These are phyloP conservation scores for Parapsyche elsis DNA, from an alignment of 1,140 invertebrate genomes.

Conservation along the genomic window DNA sequence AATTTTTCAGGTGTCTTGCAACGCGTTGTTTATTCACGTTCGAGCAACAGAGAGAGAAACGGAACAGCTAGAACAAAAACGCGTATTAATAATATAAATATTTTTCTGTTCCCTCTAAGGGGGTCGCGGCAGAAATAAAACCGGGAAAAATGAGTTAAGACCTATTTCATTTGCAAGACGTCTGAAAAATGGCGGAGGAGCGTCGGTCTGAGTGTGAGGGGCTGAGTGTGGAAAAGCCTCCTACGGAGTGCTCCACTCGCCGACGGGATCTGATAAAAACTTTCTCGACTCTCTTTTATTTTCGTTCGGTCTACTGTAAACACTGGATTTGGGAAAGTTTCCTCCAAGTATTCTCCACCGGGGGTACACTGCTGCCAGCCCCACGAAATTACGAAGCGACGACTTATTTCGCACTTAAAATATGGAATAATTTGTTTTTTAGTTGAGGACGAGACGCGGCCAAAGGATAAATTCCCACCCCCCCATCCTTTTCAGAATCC, in stretches of 20 bases:
- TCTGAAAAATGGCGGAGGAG: constrained; percentile 47
- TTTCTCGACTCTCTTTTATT: constrained; percentile 53
- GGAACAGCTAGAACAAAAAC: constrained; percentile 1
- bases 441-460: not conserved
- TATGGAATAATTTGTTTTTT: constrained; percentile 33
- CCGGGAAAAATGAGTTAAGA: constrained; percentile 53
- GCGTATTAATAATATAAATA: constrained; percentile 17
- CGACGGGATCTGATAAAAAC: constrained; percentile 54
- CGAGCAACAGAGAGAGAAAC: constrained; percentile 15
- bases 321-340: constrained; percentile 53
- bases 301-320: constrained; percentile 53
- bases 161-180: constrained; percentile 55
- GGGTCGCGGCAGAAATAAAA: constrained; percentile 2
- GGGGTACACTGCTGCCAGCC: not conserved
- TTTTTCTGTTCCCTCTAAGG: not conserved
- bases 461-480: constrained; percentile 9
- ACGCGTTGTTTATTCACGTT: constrained; percentile 51
- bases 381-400: not conserved
- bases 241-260: constrained; percentile 41
- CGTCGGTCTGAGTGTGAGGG: not conserved
- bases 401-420: constrained; percentile 32
- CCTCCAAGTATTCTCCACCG: not conserved
- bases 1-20: constrained; percentile 55
- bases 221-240: constrained; percentile 31
- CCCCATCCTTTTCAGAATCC: not conserved